phyloP scores from a whole-genome alignment of 2,888 invertebrate species.

The Zygothrica quintamaculata region DNA sequence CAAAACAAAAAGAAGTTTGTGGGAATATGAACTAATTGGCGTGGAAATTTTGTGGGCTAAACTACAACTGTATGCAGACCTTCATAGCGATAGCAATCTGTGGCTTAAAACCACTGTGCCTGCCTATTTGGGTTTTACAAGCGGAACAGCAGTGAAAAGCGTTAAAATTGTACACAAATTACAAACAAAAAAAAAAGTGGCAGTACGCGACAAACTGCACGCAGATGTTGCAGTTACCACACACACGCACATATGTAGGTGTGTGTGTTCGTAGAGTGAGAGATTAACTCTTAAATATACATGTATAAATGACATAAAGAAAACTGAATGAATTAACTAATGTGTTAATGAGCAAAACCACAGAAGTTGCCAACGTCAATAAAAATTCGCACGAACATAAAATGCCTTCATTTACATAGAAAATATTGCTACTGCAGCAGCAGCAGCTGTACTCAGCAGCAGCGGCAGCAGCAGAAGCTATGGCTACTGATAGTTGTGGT shows the following conservation, averaged over 20 bases:
- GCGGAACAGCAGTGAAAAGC: constrained; percentile 52
- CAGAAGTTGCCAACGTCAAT: constrained; percentile 8
- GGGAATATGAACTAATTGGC: constrained; percentile 62
- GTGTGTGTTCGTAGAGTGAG: neutral
- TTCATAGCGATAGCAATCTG: constrained; percentile 39
- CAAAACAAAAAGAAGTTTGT: constrained; percentile 25
- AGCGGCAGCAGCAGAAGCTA: too few relatives aligned
- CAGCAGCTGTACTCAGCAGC: constrained; percentile 3
- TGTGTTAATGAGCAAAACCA: constrained; percentile 63
- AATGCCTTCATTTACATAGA: constrained; percentile 48
- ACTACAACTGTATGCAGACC: constrained; percentile 31
- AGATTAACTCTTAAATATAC: constrained; percentile 22
- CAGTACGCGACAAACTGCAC: constrained; percentile 51
- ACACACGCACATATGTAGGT: constrained; percentile 17
- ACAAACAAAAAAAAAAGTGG: neutral
- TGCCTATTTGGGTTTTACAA: constrained; percentile 14
- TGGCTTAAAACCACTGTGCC: constrained; percentile 37
- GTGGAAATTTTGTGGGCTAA: constrained; percentile 63
- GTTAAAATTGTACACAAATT: constrained; percentile 36
- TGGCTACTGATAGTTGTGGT: neutral
- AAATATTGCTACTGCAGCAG: neutral
- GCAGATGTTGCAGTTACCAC: constrained; percentile 42
- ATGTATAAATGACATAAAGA: constrained; percentile 54
- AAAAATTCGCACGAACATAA: constrained; percentile 52
- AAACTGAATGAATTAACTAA: constrained; percentile 63